Percentiles rank a stretch among this genome's conserved stretches.
These are phyloP conservation scores for Thalassoma bifasciatum DNA, from an alignment of 2,113 vertebrate genomes.

Conservation along the genomic window DNA sequence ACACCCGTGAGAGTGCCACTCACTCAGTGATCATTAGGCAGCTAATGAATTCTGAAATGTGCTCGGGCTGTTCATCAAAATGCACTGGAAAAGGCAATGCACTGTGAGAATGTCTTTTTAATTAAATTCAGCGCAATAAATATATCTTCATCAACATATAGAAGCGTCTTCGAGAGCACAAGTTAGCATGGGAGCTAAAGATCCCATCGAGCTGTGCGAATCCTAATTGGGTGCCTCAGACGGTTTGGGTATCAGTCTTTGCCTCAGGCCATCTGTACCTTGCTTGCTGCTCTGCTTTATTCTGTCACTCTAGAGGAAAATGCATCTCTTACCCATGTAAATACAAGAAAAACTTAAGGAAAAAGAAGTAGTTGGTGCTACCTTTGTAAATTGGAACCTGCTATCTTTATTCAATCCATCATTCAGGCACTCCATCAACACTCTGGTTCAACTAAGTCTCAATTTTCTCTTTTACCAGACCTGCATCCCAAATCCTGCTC, in stretches of 20 bases:
- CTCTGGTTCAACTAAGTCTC: not conserved
- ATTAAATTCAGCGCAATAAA: slow-evolving; percentile 49
- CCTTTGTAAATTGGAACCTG: not conserved
- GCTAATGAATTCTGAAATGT: slow-evolving; percentile 55
- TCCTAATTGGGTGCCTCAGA: slow-evolving; percentile 33
- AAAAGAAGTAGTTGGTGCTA: not conserved
- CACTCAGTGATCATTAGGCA: slow-evolving; percentile 46
- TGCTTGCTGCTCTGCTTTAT: slow-evolving; percentile 4
- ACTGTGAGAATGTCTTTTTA: slow-evolving; percentile 29
- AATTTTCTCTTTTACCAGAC: not conserved
- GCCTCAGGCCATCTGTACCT: slow-evolving; percentile 40
- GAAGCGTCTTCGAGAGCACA: not conserved
- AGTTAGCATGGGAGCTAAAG: not conserved
- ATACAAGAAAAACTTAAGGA: slow-evolving; percentile 2
- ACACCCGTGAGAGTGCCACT: slow-evolving; percentile 20
- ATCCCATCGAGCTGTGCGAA: not conserved
- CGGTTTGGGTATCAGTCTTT: slow-evolving; percentile 32
- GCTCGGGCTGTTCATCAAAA: slow-evolving; percentile 28
- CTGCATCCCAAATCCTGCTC: not conserved
- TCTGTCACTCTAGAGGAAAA: slow-evolving; percentile 20
- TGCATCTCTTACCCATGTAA: not conserved
- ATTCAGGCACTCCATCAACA: not conserved
- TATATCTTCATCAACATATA: slow-evolving; percentile 18
- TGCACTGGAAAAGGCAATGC: slow-evolving; percentile 5
- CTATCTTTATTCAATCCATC: slow-evolving; percentile 6